Evolutionary conservation across 2,797 vertebrate species (phyloP), one percentile per base, ranked within the genome.

Genomic region (Pseudotriccus pelzelni): DNA sequence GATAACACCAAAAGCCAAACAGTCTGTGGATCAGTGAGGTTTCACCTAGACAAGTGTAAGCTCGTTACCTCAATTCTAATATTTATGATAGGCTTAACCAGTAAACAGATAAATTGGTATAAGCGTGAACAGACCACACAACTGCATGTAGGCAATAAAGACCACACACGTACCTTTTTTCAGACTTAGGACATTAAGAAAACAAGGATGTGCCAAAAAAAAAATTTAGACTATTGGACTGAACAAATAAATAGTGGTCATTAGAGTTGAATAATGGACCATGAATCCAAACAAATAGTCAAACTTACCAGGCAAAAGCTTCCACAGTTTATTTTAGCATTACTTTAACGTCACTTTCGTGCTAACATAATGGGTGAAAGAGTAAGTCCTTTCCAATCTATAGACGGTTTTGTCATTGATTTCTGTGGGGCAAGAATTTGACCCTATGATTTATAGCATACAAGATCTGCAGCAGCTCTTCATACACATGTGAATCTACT

Each of bases 181-280:
- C 83, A 82, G 79, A 82, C 66, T 46, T 23, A 52, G 32, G n/a
- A 47, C 58, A 78, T 77, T 91, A 69, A 81, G 80, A 88, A 94
- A 97, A 96, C 63, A 93, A 95, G 85, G 87, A 87, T 70, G 27
- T 93, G 85, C 52, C 87, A 82, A 87, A 90, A 96, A 90, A 96
- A 94, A 96, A 93, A 91, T 74, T 75, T 64, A 84, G 87, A 36
- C 74, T 91, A 18, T 44, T 88, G 56, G 70, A 43, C 70, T 94
- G 92, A 96, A 91, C 83, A 97, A 97, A 97, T 94, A 96, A 97
- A 97, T 84, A 82, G 41, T 30, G 70, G 85, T 96, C 93, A 87
- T 91, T 86, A 87, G 83, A 84, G 59, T 47, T 94, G 85, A 96
- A 94, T 90, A 94, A 94, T 93, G 95, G 83, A 81, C 77, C 63